A percentile compares a stretch with the other conserved stretches of the same genome.
Evolutionary conservation across 2,888 invertebrate genomes (phyloP).

Genomic region (Clepsis dumicolana): DNA sequence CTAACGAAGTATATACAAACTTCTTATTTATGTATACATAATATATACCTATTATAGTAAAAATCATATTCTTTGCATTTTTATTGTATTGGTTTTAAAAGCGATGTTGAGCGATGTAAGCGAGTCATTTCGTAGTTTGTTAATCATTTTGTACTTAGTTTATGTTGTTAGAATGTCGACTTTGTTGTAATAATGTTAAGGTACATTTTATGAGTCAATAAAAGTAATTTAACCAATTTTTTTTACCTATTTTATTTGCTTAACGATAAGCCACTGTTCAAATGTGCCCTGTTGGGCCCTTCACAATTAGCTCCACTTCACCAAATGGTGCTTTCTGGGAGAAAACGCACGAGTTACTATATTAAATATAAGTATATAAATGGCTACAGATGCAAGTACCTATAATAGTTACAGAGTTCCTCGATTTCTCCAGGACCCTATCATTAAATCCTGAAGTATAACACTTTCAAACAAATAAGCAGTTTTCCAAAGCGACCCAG

Average conservation of each 20-base stretch:
- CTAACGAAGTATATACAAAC: constrained; percentile 8
- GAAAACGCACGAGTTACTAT: too few species aligned
- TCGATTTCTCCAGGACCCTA: too few species aligned
- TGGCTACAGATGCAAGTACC: too few species aligned
- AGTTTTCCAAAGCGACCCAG: too few species aligned
- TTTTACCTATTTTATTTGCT: neutral
- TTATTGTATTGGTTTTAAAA: constrained; percentile 22
- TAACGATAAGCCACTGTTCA: too few species aligned
- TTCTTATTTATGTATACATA: constrained; percentile 6
- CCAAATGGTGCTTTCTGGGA: too few species aligned
- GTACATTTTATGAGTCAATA: constrained; percentile 49
- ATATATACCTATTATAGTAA: neutral
- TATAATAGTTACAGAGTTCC: too few species aligned
- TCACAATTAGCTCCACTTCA: too few species aligned
- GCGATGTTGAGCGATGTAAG: constrained; percentile 30
- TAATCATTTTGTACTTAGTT: constrained; percentile 73
- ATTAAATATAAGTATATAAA: too few species aligned
- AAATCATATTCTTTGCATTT: constrained; percentile 9
- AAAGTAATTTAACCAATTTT: constrained; percentile 21
- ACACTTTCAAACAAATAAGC: too few species aligned
- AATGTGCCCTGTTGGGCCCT: too few species aligned
- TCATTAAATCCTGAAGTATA: too few species aligned
- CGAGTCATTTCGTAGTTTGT: constrained; percentile 44
- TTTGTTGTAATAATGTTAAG: constrained; percentile 58
- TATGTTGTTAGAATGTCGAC: constrained; percentile 65